phyloP scores from a whole-genome alignment of 2,113 vertebrate genomes.

The Python bivittatus region DNA sequence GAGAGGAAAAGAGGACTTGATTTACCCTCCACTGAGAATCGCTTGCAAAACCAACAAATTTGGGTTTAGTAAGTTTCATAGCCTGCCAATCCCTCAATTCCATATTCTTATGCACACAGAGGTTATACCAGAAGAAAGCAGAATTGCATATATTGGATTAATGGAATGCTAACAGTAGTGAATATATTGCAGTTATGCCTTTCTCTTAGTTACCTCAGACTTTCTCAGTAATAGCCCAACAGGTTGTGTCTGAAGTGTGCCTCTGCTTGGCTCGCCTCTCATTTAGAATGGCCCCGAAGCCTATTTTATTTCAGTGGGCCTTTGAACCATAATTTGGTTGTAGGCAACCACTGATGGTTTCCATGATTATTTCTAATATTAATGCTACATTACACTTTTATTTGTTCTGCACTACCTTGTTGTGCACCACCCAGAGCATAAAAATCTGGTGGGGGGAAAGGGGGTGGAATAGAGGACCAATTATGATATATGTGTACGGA shows the following conservation, averaged over 20 bases:
- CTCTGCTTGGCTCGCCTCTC: not conserved
- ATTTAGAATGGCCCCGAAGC: not conserved
- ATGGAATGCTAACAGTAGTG: not conserved
- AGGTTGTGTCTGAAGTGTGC: not conserved
- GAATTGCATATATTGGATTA: not conserved
- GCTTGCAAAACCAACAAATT: not conserved
- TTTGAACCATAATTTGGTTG: not conserved
- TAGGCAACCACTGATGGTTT: not conserved
- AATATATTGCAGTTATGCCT: not conserved
- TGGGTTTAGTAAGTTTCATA: not conserved
- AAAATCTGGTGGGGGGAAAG: not conserved
- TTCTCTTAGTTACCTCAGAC: not conserved
- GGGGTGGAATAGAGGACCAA: not conserved
- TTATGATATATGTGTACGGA: not conserved
- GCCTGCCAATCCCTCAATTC: not conserved
- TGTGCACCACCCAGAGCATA: not conserved
- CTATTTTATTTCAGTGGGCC: not conserved
- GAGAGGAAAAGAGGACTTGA: not conserved
- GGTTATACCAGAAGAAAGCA: not conserved
- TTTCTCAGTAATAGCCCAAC: not conserved
- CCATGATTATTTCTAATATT: not conserved
- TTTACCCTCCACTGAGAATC: not conserved
- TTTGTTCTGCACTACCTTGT: not conserved
- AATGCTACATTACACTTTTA: not conserved
- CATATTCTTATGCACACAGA: not conserved